Evolutionary conservation across 2,797 vertebrate genomes (phyloP).

Genomic region (Graptemys geographica): DNA sequence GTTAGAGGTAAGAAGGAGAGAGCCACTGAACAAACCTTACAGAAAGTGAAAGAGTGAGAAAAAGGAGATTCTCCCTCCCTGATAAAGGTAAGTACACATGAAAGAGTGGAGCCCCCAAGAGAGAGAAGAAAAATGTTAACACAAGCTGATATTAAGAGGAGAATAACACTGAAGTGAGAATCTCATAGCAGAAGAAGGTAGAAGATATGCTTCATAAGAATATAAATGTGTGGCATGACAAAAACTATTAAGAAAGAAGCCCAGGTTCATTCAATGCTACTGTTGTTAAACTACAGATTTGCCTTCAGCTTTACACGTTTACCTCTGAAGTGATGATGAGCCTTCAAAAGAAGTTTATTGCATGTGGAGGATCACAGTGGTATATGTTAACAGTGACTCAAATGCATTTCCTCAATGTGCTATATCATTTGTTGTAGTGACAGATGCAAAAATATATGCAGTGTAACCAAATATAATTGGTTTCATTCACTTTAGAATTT

Average conservation of each 20-base stretch:
- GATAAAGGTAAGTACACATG: constrained; percentile 32
- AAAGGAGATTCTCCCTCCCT: neutral
- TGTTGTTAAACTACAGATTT: constrained; percentile 33
- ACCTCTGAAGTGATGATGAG: constrained; percentile 15
- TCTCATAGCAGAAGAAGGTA: constrained; percentile 46
- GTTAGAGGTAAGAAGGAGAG: constrained; percentile 20
- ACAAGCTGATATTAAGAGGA: constrained; percentile 62
- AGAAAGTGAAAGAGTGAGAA: neutral
- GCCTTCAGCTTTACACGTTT: constrained; percentile 28
- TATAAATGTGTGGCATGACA: neutral
- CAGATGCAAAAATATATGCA: constrained; percentile 44
- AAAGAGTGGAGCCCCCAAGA: constrained; percentile 24
- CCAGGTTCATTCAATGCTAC: neutral
- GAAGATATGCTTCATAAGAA: neutral
- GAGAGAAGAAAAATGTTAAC: constrained; percentile 23
- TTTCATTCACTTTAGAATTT: constrained; percentile 53
- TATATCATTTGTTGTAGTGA: neutral
- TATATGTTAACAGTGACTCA: constrained; percentile 25
- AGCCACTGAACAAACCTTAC: neutral
- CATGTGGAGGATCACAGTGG: constrained; percentile 40
- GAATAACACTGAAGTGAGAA: constrained; percentile 47
- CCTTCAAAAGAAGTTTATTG: constrained; percentile 5
- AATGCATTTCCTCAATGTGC: neutral
- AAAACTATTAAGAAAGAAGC: neutral
- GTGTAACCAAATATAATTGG: constrained; percentile 17